These are phyloP conservation scores for Aldabrachelys gigantea DNA, from an alignment of 2,113 vertebrate genomes.

Conservation along the genomic window DNA sequence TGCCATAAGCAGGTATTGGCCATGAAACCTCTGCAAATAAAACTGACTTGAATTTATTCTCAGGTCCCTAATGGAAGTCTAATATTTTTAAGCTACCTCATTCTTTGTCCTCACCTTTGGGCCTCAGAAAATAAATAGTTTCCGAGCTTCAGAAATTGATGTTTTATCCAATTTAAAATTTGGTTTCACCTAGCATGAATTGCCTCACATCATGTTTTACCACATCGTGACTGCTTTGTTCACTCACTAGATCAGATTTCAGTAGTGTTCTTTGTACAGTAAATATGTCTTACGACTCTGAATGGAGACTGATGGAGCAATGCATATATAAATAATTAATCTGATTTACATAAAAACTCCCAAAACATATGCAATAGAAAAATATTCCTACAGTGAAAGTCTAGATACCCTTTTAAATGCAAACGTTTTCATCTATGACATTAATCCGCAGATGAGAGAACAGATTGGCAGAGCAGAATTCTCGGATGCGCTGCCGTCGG, in stretches of 20 bases:
- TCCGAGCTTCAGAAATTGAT: background rate
- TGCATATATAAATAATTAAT: constrained; percentile 42
- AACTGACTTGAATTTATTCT: background rate
- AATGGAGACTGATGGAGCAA: constrained; percentile 40
- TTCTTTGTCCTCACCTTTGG: background rate
- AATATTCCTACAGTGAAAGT: constrained; percentile 34
- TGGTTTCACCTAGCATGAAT: background rate
- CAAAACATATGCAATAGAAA: constrained; percentile 33
- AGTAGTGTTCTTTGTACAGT: constrained; percentile 11
- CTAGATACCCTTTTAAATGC: constrained; percentile 47
- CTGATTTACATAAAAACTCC: constrained; percentile 7
- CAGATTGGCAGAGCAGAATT: background rate
- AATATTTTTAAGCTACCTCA: background rate
- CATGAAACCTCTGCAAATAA: background rate
- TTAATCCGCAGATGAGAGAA: constrained; percentile 39
- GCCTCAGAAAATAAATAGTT: background rate
- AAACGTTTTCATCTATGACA: constrained; percentile 33
- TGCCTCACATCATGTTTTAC: background rate
- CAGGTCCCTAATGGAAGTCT: background rate
- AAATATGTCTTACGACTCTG: constrained; percentile 22
- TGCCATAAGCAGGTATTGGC: background rate
- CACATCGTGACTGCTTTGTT: constrained; percentile 7
- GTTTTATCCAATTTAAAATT: constrained; percentile 24
- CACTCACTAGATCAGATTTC: background rate
- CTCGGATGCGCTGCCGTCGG: background rate